Base-by-base conservation (phyloP, 2,113 vertebrate species). In the Calonectris borealis region DNA sequence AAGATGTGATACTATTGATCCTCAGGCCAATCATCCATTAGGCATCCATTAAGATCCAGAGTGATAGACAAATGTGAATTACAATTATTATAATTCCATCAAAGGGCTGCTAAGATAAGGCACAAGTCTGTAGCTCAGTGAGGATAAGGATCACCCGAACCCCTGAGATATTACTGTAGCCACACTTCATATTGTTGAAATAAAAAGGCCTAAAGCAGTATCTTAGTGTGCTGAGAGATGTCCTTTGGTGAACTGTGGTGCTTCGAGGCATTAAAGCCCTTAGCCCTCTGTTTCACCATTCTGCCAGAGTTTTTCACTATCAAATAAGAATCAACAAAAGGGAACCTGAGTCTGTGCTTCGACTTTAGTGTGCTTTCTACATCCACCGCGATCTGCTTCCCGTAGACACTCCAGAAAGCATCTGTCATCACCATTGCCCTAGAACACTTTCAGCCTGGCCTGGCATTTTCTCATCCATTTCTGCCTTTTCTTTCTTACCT, bases 21-120 rank as follows among this genome's bases (percentile, higher is more conserved):
- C 66, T 82, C 36, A 32, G 79, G 86, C 76, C 71, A 77, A 7
- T 71, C 38, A 44, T 75, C 60, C 77, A 86, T 71, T 78, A 94
- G 77, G 64, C 55, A 75, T 77, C 89, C 88, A 81, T 86, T 94
- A 94, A 88, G 83, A 83, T 61, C n/a, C 55, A 88, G 52, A 81
- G n/a, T 49, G 77, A 94, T 8, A 65, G 80, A 73, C 48, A 82
- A 94, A 92, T 42, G 49, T 22, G 31, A 92, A 89, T 82, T 73
- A 83, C 85, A 77, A 62, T 88, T 57, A 83, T 14, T 88, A 4
- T 46, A 82, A 93, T 85, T 84, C 62, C 83, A 68, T 83, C 70
- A 72, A 91, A 75, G 64, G 42, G 36, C 61, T 57, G 76, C 82
- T 60, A 49, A 73, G 66, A 34, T 85, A 79, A 92, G 71, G 79